These are phyloP conservation scores for Empidonax alnorum DNA, from an alignment of 2,113 vertebrate species.

Conservation along the genomic window DNA sequence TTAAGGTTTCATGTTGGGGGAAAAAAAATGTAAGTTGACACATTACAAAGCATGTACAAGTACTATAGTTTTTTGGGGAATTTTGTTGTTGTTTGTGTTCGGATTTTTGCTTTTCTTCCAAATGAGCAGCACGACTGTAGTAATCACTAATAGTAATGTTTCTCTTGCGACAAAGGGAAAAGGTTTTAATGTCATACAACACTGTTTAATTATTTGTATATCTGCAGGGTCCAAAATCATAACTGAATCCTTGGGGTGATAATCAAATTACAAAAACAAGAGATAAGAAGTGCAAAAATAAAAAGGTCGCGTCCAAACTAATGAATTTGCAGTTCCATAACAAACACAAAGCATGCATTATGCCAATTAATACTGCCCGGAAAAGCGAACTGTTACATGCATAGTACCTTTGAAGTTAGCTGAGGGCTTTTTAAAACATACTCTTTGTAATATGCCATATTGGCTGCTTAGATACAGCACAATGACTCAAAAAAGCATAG, in stretches of 20 bases:
- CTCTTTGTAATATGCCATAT: neutral
- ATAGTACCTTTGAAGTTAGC: neutral
- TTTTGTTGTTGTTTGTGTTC: neutral
- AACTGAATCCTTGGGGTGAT: neutral
- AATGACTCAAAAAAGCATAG: constrained; percentile 1
- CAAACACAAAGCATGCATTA: neutral
- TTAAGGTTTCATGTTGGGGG: neutral
- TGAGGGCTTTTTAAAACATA: neutral
- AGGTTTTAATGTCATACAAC: neutral
- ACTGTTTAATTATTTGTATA: constrained; percentile 9
- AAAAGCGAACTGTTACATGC: neutral
- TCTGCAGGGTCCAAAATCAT: neutral
- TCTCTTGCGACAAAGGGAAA: neutral
- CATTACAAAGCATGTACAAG: neutral
- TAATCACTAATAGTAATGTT: neutral
- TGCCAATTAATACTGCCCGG: neutral
- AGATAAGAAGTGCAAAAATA: neutral
- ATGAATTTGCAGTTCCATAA: neutral
- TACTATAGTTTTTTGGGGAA: neutral
- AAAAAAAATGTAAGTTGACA: neutral
- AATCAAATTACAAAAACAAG: neutral
- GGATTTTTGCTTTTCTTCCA: neutral
- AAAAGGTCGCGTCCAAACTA: neutral
- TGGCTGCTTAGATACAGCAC: constrained; percentile 41
- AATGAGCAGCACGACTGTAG: neutral